Evolutionary conservation across 2,113 vertebrate genomes (phyloP).

Genomic region (Coregonus clupeaformis): DNA sequence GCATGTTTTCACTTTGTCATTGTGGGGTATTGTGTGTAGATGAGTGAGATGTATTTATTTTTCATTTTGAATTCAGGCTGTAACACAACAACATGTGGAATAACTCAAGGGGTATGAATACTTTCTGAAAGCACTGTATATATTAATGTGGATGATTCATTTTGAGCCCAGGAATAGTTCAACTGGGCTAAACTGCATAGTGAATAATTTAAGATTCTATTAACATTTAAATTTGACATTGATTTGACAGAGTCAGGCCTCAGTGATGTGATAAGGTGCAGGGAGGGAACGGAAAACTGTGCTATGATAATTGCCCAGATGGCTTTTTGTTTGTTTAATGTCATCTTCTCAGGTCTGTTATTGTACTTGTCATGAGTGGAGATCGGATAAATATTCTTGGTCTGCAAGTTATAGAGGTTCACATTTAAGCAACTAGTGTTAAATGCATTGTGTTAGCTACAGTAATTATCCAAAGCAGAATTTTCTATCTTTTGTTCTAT

Average conservation of each 20-base stretch:
- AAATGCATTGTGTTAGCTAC: neutral
- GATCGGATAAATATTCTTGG: neutral
- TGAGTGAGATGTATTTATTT: too few relatives aligned
- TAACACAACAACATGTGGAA: too few relatives aligned
- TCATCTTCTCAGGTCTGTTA: constrained; percentile 27
- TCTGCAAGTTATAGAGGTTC: neutral
- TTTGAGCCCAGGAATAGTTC: constrained; percentile 65
- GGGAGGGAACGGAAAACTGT: constrained; percentile 29
- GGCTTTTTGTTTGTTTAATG: constrained; percentile 32
- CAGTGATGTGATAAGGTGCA: constrained; percentile 50
- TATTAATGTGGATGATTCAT: constrained; percentile 63
- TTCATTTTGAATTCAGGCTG: too few relatives aligned
- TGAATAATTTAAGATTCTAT: constrained; percentile 79
- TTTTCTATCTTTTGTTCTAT: constrained; percentile 30
- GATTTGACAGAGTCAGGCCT: constrained; percentile 68
- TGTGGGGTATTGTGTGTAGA: too few relatives aligned
- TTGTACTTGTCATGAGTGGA: constrained; percentile 17
- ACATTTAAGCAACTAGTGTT: neutral
- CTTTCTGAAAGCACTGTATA: constrained; percentile 6
- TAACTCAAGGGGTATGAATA: too few relatives aligned
- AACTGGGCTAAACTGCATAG: constrained; percentile 64
- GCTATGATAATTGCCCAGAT: constrained; percentile 42
- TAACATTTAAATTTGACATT: constrained; percentile 80
- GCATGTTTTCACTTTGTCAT: too few relatives aligned
- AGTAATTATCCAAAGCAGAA: constrained; percentile 8